Percentiles rank a stretch among this genome's conserved stretches.
Conservation (phyloP, 2,888 invertebrate species). For the Calameuta filiformis region DNA sequence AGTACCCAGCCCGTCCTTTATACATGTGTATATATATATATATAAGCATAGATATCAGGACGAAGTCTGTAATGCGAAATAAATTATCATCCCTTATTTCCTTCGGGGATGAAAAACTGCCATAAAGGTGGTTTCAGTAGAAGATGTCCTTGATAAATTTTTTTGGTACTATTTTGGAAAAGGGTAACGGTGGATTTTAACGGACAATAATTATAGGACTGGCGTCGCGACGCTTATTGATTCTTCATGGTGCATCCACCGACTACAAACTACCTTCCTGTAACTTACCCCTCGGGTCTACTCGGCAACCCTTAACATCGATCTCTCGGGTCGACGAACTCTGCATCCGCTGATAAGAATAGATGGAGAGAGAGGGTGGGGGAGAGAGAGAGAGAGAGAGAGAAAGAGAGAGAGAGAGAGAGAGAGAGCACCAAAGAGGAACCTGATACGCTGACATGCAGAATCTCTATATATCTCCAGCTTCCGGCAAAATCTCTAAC, state of each 20-base stretch:
- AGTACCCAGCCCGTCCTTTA: background rate
- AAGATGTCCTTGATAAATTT: background rate
- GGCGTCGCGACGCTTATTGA: conserved; percentile 14
- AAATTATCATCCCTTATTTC: background rate
- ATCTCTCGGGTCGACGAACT: conserved; percentile 33
- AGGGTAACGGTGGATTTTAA: background rate
- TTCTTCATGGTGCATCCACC: conserved; percentile 24
- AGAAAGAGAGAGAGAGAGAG: no score
- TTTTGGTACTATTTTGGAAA: background rate
- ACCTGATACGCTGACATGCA: background rate
- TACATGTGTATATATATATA: background rate
- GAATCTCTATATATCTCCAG: background rate
- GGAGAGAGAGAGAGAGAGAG: no score
- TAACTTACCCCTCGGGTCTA: background rate
- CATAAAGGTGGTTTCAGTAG: background rate
- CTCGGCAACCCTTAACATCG: conserved; percentile 24
- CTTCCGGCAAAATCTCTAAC: background rate
- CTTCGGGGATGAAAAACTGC: background rate
- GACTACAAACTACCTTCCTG: background rate
- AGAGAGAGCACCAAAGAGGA: background rate
- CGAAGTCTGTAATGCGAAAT: background rate
- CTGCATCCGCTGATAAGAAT: background rate
- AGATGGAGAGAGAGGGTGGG: no score
- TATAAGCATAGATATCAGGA: background rate
- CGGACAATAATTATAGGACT: background rate